A percentile compares a stretch with the other conserved stretches of the same genome.
Evolutionary conservation across 2,797 vertebrate genomes (phyloP).

Genomic region (Decapterus maruadsi): DNA sequence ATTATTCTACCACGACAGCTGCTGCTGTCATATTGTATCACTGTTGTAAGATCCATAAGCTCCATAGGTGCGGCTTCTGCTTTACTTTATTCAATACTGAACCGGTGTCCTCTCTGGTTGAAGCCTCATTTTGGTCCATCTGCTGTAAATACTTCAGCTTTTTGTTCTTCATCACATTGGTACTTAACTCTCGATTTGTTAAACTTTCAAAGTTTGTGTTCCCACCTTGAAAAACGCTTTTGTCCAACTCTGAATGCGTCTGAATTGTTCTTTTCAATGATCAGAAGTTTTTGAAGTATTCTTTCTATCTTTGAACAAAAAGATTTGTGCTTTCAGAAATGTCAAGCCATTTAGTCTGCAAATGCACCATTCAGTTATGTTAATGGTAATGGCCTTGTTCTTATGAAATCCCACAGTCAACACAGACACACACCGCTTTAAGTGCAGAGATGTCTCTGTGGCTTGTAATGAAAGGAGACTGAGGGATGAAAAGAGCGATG

Average conservation of each 20-base stretch:
- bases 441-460: conserved; percentile 15
- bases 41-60: not conserved
- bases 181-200: not conserved
- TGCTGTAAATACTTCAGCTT: not conserved
- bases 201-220: not conserved
- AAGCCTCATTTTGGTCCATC: not conserved
- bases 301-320: not conserved
- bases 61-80: not conserved
- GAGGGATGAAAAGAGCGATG: not conserved
- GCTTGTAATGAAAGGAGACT: conserved; percentile 12
- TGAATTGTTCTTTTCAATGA: not conserved
- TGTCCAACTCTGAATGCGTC: not conserved
- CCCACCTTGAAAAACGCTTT: not conserved
- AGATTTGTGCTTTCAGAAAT: not conserved
- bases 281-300: not conserved
- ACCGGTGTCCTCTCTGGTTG: not conserved
- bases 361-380: not conserved
- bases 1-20: not conserved
- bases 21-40: not conserved
- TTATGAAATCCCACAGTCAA: conserved; percentile 3
- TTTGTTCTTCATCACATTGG: not conserved
- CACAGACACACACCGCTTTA: not conserved
- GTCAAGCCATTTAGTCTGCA: not conserved
- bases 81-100: not conserved
- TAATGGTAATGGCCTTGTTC: not conserved